Evolutionary conservation across 2,888 invertebrate species (phyloP).

Genomic region (Lithophane ornitopus): DNA sequence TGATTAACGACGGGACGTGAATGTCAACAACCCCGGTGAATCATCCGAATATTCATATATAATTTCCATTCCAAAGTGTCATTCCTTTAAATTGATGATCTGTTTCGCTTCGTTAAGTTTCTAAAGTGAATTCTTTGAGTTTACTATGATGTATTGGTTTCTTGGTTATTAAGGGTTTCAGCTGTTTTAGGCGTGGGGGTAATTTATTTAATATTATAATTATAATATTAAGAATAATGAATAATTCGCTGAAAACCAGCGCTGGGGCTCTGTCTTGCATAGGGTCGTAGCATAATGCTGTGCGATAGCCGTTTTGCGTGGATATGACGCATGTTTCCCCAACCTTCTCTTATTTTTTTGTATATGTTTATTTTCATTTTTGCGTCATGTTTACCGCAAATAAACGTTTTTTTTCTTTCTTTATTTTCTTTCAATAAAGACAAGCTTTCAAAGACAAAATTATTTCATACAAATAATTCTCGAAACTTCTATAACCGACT

Average conservation of each 20-base stretch:
- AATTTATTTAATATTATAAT: neutral
- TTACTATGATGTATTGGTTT: slow-evolving; percentile 45
- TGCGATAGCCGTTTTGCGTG: too few species aligned
- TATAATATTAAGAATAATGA: too few species aligned
- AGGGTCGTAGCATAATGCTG: too few species aligned
- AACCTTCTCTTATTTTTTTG: too few species aligned
- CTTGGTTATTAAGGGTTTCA: slow-evolving; percentile 33
- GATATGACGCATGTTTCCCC: too few species aligned
- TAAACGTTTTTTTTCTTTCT: too few species aligned
- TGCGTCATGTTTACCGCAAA: too few species aligned
- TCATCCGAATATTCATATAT: slow-evolving; percentile 68
- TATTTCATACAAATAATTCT: neutral
- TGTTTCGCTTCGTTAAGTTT: slow-evolving; percentile 55
- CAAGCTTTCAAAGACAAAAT: neutral
- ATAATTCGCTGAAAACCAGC: too few species aligned
- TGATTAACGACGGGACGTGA: slow-evolving; percentile 72
- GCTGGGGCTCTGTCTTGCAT: too few species aligned
- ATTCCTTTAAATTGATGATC: slow-evolving; percentile 67
- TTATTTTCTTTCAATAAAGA: too few species aligned
- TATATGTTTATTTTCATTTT: too few species aligned
- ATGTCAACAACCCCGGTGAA: slow-evolving; percentile 67
- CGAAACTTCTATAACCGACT: slow-evolving; percentile 12
- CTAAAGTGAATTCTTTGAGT: slow-evolving; percentile 62
- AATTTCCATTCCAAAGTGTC: slow-evolving; percentile 60
- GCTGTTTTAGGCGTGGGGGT: neutral